These are phyloP conservation scores for Byasa hedistus DNA, from an alignment of 2,888 invertebrate genomes.

Conservation along the genomic window DNA sequence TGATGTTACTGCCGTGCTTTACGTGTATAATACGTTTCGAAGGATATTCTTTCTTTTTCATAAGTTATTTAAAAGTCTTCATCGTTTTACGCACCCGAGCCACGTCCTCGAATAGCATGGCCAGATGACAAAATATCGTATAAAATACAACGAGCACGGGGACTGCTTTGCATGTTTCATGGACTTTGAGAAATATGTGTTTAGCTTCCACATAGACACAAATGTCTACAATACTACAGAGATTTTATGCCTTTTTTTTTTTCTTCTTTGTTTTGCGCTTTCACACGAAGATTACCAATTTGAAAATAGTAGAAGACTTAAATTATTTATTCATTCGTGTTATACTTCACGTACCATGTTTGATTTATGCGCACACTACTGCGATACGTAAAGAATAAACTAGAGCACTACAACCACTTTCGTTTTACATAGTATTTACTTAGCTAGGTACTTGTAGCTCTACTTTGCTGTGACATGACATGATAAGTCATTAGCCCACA, in stretches of 20 bases:
- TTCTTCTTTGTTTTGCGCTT: too few species aligned
- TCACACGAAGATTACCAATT: too few species aligned
- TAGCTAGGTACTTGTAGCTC: too few species aligned
- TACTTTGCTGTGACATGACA: too few species aligned
- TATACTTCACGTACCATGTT: too few species aligned
- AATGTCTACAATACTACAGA: slow-evolving; percentile 21
- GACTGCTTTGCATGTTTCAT: slow-evolving; percentile 61
- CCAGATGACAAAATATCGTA: slow-evolving; percentile 67
- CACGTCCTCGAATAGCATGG: slow-evolving; percentile 56
- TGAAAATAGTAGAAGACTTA: too few species aligned
- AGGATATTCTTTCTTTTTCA: slow-evolving; percentile 30
- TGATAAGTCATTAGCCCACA: too few species aligned
- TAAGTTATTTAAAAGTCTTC: slow-evolving; percentile 38
- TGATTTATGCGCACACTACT: too few species aligned
- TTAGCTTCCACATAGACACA: slow-evolving; percentile 41
- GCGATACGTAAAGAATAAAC: too few species aligned
- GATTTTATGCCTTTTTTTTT: slow-evolving; percentile 16
- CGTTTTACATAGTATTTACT: too few species aligned
- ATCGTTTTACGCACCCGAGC: slow-evolving; percentile 52
- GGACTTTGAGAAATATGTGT: slow-evolving; percentile 57
- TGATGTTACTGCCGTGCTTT: slow-evolving; percentile 17
- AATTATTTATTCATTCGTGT: too few species aligned
- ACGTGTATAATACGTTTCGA: slow-evolving; percentile 28
- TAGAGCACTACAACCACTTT: too few species aligned
- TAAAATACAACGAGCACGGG: slow-evolving; percentile 59